Conservation (phyloP, 2,888 invertebrate genomes). For the Hemicrepidius hirtus region DNA sequence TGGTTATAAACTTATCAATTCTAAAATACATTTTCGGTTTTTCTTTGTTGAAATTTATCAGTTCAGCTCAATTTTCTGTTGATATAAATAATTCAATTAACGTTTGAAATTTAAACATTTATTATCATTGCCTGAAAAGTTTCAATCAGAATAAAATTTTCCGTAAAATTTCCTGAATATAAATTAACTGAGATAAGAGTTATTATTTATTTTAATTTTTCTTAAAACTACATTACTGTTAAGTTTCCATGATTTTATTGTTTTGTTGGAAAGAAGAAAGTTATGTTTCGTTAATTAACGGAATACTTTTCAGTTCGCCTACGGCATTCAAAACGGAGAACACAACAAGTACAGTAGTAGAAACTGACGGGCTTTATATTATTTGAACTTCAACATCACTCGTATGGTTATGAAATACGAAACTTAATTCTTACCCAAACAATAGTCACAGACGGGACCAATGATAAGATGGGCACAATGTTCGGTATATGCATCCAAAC, state of each 20-base stretch:
- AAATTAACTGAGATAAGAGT: background rate
- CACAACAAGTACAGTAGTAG: background rate
- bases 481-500: slow-evolving; percentile 82
- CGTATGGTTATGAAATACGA: slow-evolving; percentile 4
- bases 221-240: background rate
- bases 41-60: too few species aligned
- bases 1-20: too few species aligned
- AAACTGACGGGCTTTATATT: background rate
- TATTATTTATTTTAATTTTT: background rate
- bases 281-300: background rate
- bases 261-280: background rate
- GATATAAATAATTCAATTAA: too few species aligned
- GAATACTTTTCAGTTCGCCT: background rate
- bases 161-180: background rate
- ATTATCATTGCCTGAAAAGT: too few species aligned
- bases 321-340: background rate
- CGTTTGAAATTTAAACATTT: too few species aligned
- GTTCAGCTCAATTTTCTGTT: too few species aligned
- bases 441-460: slow-evolving; percentile 88
- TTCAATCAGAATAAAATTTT: too few species aligned
- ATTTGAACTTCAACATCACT: background rate
- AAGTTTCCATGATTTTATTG: slow-evolving; percentile 3
- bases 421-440: slow-evolving; percentile 78
- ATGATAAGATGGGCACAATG: slow-evolving; percentile 86
- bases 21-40: too few species aligned